Evolutionary conservation across 2,888 invertebrate genomes (phyloP).

Genomic region (Dryobotodes eremita): DNA sequence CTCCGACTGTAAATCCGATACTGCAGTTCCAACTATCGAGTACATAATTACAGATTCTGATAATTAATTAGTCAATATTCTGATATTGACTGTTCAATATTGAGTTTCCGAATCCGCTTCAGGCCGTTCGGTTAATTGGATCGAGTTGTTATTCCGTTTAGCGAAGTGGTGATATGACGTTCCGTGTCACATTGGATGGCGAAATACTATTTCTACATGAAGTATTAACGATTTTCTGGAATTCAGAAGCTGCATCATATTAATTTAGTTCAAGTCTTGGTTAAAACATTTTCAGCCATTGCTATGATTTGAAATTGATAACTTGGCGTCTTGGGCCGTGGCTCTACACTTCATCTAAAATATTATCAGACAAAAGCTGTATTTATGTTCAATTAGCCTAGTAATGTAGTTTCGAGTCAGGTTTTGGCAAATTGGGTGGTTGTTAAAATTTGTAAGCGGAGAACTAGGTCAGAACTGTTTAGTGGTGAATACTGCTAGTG

Average conservation of each 20-base stretch:
- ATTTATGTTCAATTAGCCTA: conserved; percentile 28
- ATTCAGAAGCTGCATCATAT: not conserved
- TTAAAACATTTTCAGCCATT: conserved; percentile 17
- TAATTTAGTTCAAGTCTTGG: not conserved
- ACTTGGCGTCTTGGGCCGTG: not conserved
- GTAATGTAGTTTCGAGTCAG: conserved; percentile 9
- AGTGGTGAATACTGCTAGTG: not conserved
- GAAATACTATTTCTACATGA: not conserved
- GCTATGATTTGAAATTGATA: conserved; percentile 16
- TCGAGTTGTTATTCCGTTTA: conserved; percentile 13
- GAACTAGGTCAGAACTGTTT: conserved; percentile 14
- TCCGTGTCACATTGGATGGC: not conserved
- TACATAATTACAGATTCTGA: conserved; percentile 2
- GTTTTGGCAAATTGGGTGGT: conserved; percentile 10
- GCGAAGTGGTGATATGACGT: not conserved
- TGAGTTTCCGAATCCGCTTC: conserved; percentile 10
- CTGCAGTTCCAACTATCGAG: not conserved
- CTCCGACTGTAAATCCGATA: not conserved
- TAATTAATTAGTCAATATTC: conserved; percentile 23
- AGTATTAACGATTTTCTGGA: not conserved
- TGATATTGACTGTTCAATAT: conserved; percentile 22
- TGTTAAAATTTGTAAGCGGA: conserved; percentile 25
- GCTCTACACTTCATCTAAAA: not conserved
- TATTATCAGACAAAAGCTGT: conserved; percentile 6
- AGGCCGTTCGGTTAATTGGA: conserved; percentile 2